Evolutionary conservation across 2,113 vertebrate species (phyloP).

Genomic region (Colius striatus): DNA sequence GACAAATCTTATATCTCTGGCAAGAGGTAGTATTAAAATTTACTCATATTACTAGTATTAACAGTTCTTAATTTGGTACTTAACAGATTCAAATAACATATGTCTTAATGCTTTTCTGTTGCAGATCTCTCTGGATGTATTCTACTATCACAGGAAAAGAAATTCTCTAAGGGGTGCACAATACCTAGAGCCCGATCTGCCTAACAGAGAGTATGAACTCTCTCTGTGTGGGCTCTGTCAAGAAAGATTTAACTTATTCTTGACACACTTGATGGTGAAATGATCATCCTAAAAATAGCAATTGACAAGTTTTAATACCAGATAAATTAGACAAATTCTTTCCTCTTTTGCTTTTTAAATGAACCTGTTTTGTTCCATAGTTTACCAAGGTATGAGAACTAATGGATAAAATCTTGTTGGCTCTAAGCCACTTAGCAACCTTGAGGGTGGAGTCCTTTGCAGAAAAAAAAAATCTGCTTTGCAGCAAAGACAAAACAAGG

Average conservation of each 20-base stretch:
- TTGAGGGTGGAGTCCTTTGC: neutral
- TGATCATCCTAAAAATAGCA: neutral
- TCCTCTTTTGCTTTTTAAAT: neutral
- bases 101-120: neutral
- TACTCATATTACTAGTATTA: neutral
- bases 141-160: neutral
- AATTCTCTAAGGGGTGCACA: neutral
- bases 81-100: neutral
- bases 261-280: neutral
- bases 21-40: neutral
- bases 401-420: neutral
- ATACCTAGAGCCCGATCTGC: neutral
- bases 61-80: neutral
- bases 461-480: neutral
- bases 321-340: neutral
- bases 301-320: neutral
- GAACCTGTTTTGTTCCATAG: neutral
- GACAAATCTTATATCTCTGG: neutral
- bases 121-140: neutral
- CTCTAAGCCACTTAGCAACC: neutral
- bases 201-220: neutral
- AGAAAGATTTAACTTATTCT: neutral
- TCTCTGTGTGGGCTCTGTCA: neutral
- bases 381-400: neutral
- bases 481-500: neutral